These are phyloP conservation scores for Argynnis bischoffii DNA, from an alignment of 2,888 invertebrate genomes.

Conservation along the genomic window DNA sequence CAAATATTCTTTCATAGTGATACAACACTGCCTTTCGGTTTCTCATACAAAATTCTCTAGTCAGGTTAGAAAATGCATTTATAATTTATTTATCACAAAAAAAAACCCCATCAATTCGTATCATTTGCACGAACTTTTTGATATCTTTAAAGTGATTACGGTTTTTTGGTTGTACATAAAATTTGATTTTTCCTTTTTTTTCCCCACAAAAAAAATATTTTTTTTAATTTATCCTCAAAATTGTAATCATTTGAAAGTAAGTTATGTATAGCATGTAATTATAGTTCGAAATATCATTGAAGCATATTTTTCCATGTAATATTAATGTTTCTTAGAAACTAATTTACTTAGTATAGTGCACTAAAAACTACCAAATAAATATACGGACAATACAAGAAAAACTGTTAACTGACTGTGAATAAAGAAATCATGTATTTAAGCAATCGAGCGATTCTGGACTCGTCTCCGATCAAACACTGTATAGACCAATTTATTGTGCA, in stretches of 20 bases:
- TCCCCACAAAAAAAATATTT: conserved; percentile 13
- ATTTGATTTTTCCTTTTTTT: conserved; percentile 15
- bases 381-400: conserved; percentile 20
- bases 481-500: conserved; percentile 36
- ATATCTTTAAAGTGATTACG: conserved; percentile 41
- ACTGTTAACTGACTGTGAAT: not conserved
- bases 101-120: conserved; percentile 50
- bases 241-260: conserved; percentile 23
- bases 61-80: conserved; percentile 74
- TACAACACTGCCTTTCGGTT: conserved; percentile 18
- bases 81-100: conserved; percentile 66
- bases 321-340: conserved; percentile 48
- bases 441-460: not conserved
- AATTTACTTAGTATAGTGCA: conserved; percentile 45
- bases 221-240: conserved; percentile 27
- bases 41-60: conserved; percentile 71
- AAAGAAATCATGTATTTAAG: conserved; percentile 13
- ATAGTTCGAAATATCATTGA: conserved; percentile 61
- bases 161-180: conserved; percentile 32
- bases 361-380: conserved; percentile 27
- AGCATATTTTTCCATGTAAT: conserved; percentile 75
- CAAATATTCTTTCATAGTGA: not conserved
- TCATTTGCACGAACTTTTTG: conserved; percentile 71
- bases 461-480: not conserved
- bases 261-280: conserved; percentile 56